Conservation (phyloP, 2,888 invertebrate genomes). For the Heliconius cydno region DNA sequence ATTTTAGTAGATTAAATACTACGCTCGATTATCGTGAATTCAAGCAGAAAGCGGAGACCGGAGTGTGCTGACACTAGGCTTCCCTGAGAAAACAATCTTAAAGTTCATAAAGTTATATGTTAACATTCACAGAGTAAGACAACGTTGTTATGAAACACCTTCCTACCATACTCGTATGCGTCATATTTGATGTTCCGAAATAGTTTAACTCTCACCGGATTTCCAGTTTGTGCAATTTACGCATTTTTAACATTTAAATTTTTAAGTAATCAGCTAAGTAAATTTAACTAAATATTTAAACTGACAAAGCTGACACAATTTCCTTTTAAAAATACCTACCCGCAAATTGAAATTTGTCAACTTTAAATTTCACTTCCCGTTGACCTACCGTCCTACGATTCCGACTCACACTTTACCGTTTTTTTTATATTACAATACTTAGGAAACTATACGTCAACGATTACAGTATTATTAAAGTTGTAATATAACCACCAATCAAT, state of each 20-base stretch:
- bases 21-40: no score
- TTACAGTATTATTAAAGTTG: constrained; percentile 42
- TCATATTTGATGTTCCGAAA: constrained; percentile 20
- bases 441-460: constrained; percentile 38
- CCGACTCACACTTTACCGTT: background rate
- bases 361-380: no score
- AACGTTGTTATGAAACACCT: constrained; percentile 18
- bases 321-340: background rate
- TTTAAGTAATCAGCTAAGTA: background rate
- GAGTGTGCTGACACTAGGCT: no score
- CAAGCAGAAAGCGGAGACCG: no score
- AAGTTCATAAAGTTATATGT: background rate
- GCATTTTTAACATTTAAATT: background rate
- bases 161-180: constrained; percentile 6
- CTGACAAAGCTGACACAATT: background rate
- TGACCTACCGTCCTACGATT: no score
- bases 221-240: constrained; percentile 23
- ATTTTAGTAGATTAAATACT: no score
- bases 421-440: constrained; percentile 4
- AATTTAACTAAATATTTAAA: background rate
- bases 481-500: constrained; percentile 45
- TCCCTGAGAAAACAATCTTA: no score
- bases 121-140: background rate
- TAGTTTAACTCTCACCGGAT: constrained; percentile 33
- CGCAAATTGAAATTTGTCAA: no score